Evolutionary conservation across 2,888 invertebrate genomes (phyloP).

Genomic region (Drosophila falleni): DNA sequence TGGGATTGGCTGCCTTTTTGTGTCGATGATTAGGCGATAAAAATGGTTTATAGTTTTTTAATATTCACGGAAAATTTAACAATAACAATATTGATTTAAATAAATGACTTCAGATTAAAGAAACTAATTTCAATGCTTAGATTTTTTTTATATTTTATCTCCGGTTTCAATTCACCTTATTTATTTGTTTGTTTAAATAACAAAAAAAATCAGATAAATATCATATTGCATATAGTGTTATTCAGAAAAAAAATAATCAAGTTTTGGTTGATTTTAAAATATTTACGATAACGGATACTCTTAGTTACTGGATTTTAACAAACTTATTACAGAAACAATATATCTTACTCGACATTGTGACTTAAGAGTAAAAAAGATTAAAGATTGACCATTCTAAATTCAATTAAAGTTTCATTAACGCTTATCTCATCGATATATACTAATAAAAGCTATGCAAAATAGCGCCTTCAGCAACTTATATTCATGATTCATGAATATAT

Average conservation of each 20-base stretch:
- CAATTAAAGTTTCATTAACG: not conserved
- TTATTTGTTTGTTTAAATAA: conserved; percentile 20
- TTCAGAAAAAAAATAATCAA: conserved; percentile 2
- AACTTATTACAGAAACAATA: not conserved
- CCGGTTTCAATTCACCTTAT: not conserved
- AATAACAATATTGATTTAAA: conserved; percentile 49
- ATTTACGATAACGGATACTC: not conserved
- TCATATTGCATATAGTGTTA: conserved; percentile 19
- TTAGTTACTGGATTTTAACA: conserved; percentile 6
- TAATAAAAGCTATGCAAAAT: not conserved
- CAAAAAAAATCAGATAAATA: conserved; percentile 17
- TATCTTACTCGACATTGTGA: not conserved
- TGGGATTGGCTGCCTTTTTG: conserved; percentile 26
- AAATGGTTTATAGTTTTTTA: conserved; percentile 38
- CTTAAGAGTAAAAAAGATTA: not conserved
- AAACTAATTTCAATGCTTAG: conserved; percentile 12
- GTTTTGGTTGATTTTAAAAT: not conserved
- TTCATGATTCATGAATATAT: conserved; percentile 15
- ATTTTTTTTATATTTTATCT: conserved; percentile 5
- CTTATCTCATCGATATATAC: not conserved
- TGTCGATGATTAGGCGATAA: conserved; percentile 41
- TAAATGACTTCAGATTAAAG: conserved; percentile 26
- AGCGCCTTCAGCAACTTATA: conserved; percentile 25
- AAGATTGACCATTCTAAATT: not conserved
- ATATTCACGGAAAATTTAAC: conserved; percentile 26